A percentile compares a stretch with the other conserved stretches of the same genome.
Conservation (phyloP, 2,113 vertebrate genomes). For the Pterocles orientalis region DNA sequence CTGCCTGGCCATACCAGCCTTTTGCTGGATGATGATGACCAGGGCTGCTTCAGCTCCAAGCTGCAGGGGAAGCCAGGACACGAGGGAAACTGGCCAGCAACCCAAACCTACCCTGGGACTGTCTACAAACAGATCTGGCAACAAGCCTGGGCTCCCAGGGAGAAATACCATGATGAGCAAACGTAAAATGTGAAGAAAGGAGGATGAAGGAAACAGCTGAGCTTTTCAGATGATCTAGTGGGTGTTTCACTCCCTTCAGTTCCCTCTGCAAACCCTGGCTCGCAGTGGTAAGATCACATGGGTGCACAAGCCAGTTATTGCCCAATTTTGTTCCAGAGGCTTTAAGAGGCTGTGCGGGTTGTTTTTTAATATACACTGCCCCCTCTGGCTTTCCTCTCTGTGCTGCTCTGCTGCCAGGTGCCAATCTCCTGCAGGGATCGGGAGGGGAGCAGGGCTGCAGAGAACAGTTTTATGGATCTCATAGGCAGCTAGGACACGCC, state of each 20-base stretch:
- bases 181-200: neutral
- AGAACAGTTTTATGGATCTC: fast-evolving
- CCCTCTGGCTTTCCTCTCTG: conserved; percentile 33
- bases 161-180: neutral
- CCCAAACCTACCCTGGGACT: conserved; percentile 5
- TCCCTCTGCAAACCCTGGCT: conserved; percentile 40
- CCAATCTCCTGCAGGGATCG: neutral
- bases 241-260: conserved; percentile 43
- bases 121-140: conserved; percentile 38
- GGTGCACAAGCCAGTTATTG: conserved; percentile 21
- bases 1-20: neutral
- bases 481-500: neutral
- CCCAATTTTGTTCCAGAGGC: neutral
- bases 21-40: neutral
- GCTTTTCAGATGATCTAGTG: conserved; percentile 25
- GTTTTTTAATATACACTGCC: conserved; percentile 52
- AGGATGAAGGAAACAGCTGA: conserved; percentile 1
- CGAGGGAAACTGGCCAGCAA: conserved; percentile 5
- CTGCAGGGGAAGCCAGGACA: conserved; percentile 11
- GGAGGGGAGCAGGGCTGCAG: neutral
- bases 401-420: neutral
- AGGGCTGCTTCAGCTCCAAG: neutral
- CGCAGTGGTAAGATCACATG: conserved; percentile 14
- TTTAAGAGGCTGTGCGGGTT: neutral
- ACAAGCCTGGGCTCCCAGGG: neutral